These are phyloP conservation scores for Mesembrinibis cayennensis DNA, from an alignment of 2,113 vertebrate species.

Conservation along the genomic window DNA sequence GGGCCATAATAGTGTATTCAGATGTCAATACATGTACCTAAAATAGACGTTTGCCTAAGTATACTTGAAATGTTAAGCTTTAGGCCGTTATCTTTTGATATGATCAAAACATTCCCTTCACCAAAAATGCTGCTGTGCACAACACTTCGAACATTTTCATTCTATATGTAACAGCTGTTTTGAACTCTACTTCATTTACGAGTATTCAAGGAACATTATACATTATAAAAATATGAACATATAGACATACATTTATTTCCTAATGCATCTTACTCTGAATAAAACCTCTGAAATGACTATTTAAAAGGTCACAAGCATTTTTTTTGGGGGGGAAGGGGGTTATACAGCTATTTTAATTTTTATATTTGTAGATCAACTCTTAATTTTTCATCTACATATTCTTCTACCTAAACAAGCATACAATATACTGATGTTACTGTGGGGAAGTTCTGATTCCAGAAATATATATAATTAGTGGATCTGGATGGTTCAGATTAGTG, in stretches of 20 bases:
- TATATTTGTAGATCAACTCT: background rate
- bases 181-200: background rate
- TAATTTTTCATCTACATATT: background rate
- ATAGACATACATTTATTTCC: background rate
- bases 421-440: background rate
- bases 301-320: background rate
- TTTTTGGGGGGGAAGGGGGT: rapidly evolving
- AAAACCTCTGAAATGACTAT: background rate
- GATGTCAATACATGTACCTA: background rate
- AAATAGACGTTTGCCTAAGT: background rate
- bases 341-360: background rate
- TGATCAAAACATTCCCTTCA: background rate
- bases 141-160: background rate
- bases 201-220: background rate
- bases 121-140: background rate
- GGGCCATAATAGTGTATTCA: background rate
- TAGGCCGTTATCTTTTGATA: background rate
- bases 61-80: background rate
- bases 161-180: background rate
- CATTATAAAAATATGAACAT: background rate
- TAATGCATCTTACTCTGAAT: background rate
- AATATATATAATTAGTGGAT: background rate
- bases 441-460: background rate
- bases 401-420: background rate
- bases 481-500: background rate